These are phyloP conservation scores for Aphyosemion australe DNA, from an alignment of 2,113 vertebrate species.

Conservation along the genomic window DNA sequence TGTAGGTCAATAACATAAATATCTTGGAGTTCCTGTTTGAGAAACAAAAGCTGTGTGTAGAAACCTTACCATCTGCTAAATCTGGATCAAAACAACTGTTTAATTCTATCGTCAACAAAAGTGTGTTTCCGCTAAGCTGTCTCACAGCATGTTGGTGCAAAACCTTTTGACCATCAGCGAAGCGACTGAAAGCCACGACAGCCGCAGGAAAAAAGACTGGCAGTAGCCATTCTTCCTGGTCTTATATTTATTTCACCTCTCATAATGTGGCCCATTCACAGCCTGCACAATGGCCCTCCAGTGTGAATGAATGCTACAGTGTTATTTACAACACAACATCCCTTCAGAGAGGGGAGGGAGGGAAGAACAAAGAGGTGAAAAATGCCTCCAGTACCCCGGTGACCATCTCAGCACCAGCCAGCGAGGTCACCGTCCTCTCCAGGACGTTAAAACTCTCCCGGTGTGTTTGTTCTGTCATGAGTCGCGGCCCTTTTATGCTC, in stretches of 20 bases:
- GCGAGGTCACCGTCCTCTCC: slow-evolving; percentile 63
- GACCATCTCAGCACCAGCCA: slow-evolving; percentile 54
- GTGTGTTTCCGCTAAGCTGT: slow-evolving; percentile 1
- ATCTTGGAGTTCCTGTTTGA: no score
- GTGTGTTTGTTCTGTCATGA: slow-evolving; percentile 56
- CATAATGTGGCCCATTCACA: slow-evolving; percentile 75
- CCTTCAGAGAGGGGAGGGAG: slow-evolving; percentile 42
- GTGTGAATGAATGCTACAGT: slow-evolving; percentile 64
- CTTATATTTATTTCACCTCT: slow-evolving; percentile 71
- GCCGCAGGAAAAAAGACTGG: slow-evolving; percentile 58
- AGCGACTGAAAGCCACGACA: slow-evolving; percentile 21
- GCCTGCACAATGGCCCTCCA: slow-evolving; percentile 68
- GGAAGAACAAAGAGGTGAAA: slow-evolving; percentile 62
- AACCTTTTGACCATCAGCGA: not conserved
- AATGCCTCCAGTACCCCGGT: slow-evolving; percentile 53
- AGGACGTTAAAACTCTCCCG: slow-evolving; percentile 9
- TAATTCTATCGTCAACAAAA: not conserved
- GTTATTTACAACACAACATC: slow-evolving; percentile 73
- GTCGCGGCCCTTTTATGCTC: slow-evolving; percentile 33
- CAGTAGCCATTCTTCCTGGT: slow-evolving; percentile 57
- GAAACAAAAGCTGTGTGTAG: no score
- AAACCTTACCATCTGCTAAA: no score
- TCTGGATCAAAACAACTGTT: no score
- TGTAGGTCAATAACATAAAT: no score
- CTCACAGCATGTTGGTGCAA: slow-evolving; percentile 15